Evolutionary conservation across 2,888 invertebrate genomes (phyloP), one percentile per base, ranked within the genome.

Genomic region (Lasioglossum vierecki): DNA sequence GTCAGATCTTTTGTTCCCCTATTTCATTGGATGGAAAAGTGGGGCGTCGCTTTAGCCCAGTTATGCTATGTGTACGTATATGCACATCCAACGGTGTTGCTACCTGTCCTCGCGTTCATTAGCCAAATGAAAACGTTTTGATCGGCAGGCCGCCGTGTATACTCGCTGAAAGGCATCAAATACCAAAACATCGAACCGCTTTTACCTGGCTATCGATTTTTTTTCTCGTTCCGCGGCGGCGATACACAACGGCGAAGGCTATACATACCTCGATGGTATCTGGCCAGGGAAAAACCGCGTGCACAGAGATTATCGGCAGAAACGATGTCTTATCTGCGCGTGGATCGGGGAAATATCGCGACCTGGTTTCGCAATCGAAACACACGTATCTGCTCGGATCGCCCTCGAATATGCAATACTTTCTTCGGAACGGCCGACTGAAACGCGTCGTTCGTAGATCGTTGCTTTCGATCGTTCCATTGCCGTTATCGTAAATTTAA

Each of bases 261-360:
- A n/a, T 63, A 30, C 30, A n/a, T 63, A n/a, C 30, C 22, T 41
- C 63, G 53, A 73, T 66, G 63, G 9, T 53, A 73, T 81, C 72
- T 66, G 72, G 26, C 73, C 73, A 73, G 44, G 41, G 57, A 18
- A 57, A n/a, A n/a, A 60, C 35, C 72, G 49, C 39, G 11, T 8
- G 66, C 35, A 13, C 72, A n/a, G 41, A 49, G 60, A 72, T 81
- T 76, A 81, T 76, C 76, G 76, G 53, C 30, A 63, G 63, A 22
- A 15, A 39, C 39, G 35, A 15, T 8, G 49, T n/a, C 68, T 80
- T 83, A 80, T 77, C 83, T 44, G 35, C 49, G 22, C 77, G 68
- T 74, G 77, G 74, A 83, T 83, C 80, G 30, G 30, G 63, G n/a
- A 70, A 80, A 73, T 79, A 68, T 57, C 57, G 39, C 66, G 80